Evolutionary conservation across 1,140 invertebrate species (phyloP), one percentile per base, ranked within the genome.

Genomic region (Drosophila pruinosa): DNA sequence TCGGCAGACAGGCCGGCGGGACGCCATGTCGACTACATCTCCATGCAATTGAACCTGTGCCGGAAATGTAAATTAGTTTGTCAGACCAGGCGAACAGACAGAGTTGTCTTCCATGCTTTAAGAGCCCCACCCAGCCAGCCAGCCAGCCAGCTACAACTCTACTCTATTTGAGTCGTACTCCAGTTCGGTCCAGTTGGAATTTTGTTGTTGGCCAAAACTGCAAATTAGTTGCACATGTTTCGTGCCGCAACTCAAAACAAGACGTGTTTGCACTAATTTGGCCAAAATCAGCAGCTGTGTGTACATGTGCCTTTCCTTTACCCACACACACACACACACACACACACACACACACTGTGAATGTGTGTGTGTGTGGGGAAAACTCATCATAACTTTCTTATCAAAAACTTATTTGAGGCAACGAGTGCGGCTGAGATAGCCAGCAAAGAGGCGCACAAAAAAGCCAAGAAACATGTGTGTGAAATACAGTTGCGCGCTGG

Each of bases 331-430:
- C 2, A 7, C 8, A 2, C 7, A 17, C 12, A 14, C 14, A 19
- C 21, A 12, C 2, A n/a, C n/a, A n/a, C 28, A 4, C 28, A 10
- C 10, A 8, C 28, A 2, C 10, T 14, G 24, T 53, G 45, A 36
- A 12, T 39, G 22, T 48, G 34, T 53, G 74, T 63, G 70, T 57
- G 78, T 50, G 64, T 72, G 62, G 57, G 57, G 75, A 88, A 88
- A 88, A 88, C 82, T 88, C 82, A 88, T 88, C 82, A 88, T 88
- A 88, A 88, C 82, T 88, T 88, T 88, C 83, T 88, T 88, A 88
- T 88, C 83, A 78, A 75, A 89, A 88, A 88, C 83, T 88, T 88
- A 72, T 82, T 75, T 67, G 62, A 59, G 52, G 67, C 58, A 56
- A 69, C 36, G 61, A 65, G 36, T 58, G 64, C 71, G 48, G 59